A percentile compares a stretch with the other conserved stretches of the same genome.
phyloP scores from a whole-genome alignment of 2,113 vertebrate species.

The Gambusia affinis region DNA sequence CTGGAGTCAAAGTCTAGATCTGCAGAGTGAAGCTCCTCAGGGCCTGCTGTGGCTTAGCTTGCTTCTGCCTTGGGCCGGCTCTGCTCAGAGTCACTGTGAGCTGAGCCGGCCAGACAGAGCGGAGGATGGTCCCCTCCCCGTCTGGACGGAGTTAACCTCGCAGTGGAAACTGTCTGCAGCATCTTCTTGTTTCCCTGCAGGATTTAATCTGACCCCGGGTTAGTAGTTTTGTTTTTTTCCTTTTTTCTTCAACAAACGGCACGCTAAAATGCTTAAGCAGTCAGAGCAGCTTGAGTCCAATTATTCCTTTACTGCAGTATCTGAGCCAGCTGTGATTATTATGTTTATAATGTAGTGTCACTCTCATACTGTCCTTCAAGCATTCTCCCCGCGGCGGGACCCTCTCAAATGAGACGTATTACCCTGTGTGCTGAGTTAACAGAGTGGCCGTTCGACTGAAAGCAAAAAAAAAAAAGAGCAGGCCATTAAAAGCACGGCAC shows the following conservation, averaged over 20 bases:
- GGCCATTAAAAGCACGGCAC: conserved; percentile 71
- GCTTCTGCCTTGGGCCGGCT: neutral
- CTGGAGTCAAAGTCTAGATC: no score
- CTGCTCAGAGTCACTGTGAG: no score
- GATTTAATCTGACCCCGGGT: conserved; percentile 60
- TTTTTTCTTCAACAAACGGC: conserved; percentile 62
- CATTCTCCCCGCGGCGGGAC: conserved; percentile 61
- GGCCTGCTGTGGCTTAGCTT: neutral
- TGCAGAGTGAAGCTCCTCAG: no score
- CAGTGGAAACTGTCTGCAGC: conserved; percentile 30
- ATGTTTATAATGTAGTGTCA: conserved; percentile 76
- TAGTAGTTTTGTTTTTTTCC: neutral
- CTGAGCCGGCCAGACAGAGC: neutral
- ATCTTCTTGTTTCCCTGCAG: conserved; percentile 17
- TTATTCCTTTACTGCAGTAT: conserved; percentile 71
- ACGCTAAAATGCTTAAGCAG: conserved; percentile 65
- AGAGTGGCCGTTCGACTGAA: conserved; percentile 53
- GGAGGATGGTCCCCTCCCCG: neutral
- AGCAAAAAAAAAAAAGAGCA: conserved; percentile 16
- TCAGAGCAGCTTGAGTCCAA: conserved; percentile 71
- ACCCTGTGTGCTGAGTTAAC: conserved; percentile 70
- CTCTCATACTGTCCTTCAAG: conserved; percentile 72
- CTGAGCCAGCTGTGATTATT: conserved; percentile 77
- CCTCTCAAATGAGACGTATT: conserved; percentile 74
- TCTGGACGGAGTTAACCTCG: conserved; percentile 36